A percentile compares a stretch with the other conserved stretches of the same genome.
Evolutionary conservation across 2,797 vertebrate species (phyloP).

Genomic region (Chelmon rostratus): DNA sequence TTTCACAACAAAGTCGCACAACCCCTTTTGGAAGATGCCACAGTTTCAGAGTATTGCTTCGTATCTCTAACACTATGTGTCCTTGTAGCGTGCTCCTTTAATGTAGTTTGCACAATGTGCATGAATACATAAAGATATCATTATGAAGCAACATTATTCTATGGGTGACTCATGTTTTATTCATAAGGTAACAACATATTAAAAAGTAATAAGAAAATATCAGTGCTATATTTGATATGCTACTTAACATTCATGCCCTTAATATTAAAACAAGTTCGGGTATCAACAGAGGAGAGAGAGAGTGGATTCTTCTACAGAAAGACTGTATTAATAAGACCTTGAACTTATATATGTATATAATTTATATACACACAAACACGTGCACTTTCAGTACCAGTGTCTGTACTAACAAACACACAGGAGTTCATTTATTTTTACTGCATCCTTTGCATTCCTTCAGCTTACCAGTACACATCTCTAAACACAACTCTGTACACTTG

Average conservation of each 20-base stretch:
- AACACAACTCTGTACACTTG: not conserved
- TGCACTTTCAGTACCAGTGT: not conserved
- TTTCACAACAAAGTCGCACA: not conserved
- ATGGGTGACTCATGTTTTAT: conserved; percentile 68
- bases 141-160: conserved; percentile 60
- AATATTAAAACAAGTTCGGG: conserved; percentile 45
- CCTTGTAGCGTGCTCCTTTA: conserved; percentile 28
- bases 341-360: conserved; percentile 11
- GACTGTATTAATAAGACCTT: conserved; percentile 15
- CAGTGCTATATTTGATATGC: conserved; percentile 50
- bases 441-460: not conserved
- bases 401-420: not conserved
- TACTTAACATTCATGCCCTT: conserved; percentile 42
- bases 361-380: not conserved
- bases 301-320: not conserved
- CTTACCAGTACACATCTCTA: conserved; percentile 9
- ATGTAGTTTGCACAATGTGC: conserved; percentile 28
- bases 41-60: not conserved
- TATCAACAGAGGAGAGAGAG: not conserved
- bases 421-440: not conserved
- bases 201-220: conserved; percentile 67
- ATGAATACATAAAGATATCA: conserved; percentile 60
- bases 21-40: not conserved
- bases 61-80: not conserved
- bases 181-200: conserved; percentile 55